Conservation (phyloP, 1,140 invertebrate species). For the Philaenus spumarius region DNA sequence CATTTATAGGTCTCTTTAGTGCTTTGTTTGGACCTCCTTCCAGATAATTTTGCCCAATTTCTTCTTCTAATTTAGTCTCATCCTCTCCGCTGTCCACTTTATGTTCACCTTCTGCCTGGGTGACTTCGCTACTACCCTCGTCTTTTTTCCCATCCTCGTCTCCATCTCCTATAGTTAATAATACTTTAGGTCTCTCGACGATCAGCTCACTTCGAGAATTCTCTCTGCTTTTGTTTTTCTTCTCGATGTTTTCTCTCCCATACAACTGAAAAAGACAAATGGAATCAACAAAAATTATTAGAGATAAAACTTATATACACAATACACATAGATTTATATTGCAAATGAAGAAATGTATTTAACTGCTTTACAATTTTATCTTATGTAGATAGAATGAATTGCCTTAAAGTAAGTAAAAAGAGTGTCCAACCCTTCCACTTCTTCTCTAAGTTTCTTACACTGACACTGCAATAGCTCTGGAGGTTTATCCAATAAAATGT, state of each 20-base stretch:
- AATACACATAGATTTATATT: too few species aligned
- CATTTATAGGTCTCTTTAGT: slow-evolving; percentile 12
- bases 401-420: too few species aligned
- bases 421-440: too few species aligned
- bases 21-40: slow-evolving; percentile 3
- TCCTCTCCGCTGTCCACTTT: background rate
- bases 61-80: background rate
- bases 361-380: too few species aligned
- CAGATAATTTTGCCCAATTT: background rate
- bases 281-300: too few species aligned
- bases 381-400: too few species aligned
- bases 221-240: slow-evolving; percentile 35
- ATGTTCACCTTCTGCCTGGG: slow-evolving; percentile 3
- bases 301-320: too few species aligned
- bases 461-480: too few species aligned
- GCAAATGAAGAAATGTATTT: too few species aligned
- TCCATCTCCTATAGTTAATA: slow-evolving; percentile 45
- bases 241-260: slow-evolving; percentile 70
- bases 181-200: slow-evolving; percentile 45
- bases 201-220: slow-evolving; percentile 27
- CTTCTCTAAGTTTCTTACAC: too few species aligned
- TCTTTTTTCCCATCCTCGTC: slow-evolving; percentile 35
- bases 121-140: slow-evolving; percentile 21
- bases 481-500: too few species aligned
- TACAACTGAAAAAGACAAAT: slow-evolving; percentile 61